Evolutionary conservation across 1,140 invertebrate species (phyloP).

Genomic region (Anoplophora glabripennis): DNA sequence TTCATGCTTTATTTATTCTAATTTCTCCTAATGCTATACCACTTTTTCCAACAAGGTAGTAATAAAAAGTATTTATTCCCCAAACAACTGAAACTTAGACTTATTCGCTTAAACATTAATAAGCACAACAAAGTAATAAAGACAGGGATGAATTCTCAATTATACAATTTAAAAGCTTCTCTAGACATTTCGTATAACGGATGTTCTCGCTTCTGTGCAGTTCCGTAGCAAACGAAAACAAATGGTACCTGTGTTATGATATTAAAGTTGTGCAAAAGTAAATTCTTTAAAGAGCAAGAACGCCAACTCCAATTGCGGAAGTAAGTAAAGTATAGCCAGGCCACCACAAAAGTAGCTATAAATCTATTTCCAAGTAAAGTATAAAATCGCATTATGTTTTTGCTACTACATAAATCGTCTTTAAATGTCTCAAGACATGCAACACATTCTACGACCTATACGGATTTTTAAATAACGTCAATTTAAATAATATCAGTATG

Average conservation of each 20-base stretch:
- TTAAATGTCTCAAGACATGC: slow-evolving; percentile 13
- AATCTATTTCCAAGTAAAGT: slow-evolving; percentile 14
- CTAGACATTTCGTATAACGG: neutral
- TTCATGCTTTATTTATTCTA: no score
- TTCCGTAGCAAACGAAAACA: neutral
- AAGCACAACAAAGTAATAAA: no score
- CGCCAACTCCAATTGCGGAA: no score
- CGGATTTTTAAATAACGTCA: neutral
- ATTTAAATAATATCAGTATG: no score
- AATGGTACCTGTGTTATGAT: neutral
- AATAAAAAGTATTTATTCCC: no score
- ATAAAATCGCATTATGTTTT: slow-evolving; percentile 19
- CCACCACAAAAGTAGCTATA: slow-evolving; percentile 11
- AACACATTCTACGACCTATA: slow-evolving; percentile 11
- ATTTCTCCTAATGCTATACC: no score
- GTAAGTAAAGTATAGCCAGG: neutral
- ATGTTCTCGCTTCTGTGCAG: neutral
- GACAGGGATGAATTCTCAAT: no score
- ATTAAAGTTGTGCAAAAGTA: neutral
- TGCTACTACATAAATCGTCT: slow-evolving; percentile 16
- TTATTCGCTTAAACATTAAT: no score
- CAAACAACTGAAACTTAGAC: no score
- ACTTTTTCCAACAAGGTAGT: no score
- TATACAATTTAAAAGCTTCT: no score
- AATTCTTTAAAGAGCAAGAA: no score